Evolutionary conservation across 1,140 invertebrate genomes (phyloP).

Genomic region (Hesperophylax magnus): DNA sequence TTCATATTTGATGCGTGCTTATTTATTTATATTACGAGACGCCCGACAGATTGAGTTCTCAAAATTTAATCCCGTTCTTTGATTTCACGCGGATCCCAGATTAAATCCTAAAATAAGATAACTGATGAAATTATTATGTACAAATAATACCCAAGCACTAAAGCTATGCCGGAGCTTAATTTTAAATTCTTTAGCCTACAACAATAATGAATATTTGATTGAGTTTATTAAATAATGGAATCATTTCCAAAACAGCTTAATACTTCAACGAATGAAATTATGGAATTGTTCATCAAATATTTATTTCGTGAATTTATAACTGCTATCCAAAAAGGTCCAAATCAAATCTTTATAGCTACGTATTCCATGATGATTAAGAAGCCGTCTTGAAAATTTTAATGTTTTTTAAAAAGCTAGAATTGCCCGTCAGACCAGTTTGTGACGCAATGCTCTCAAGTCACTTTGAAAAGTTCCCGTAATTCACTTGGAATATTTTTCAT

Average conservation of each 20-base stretch:
- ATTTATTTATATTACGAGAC: constrained; percentile 25
- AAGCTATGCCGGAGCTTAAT: too few relatives aligned
- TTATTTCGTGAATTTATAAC: neutral
- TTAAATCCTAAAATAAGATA: too few relatives aligned
- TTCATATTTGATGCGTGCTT: constrained; percentile 20
- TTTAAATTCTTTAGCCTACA: neutral
- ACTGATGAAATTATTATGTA: too few relatives aligned
- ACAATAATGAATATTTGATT: constrained; percentile 1
- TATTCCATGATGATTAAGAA: neutral
- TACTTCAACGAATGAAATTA: too few relatives aligned
- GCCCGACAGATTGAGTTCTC: constrained; percentile 11
- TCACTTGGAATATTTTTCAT: constrained; percentile 46
- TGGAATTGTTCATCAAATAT: neutral
- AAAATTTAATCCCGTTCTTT: neutral
- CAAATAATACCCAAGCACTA: too few relatives aligned
- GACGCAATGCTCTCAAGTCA: constrained; percentile 24
- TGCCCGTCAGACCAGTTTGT: constrained; percentile 5
- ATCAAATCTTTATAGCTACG: neutral
- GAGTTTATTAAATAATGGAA: neutral
- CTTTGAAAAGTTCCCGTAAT: constrained; percentile 39
- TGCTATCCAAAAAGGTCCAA: neutral
- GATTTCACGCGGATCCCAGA: neutral
- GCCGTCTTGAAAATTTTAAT: constrained; percentile 4
- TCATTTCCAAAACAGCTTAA: too few relatives aligned
- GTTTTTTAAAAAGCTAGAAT: constrained; percentile 21